Conservation (phyloP, 2,797 vertebrate genomes). For the Oryzias sinensis region DNA sequence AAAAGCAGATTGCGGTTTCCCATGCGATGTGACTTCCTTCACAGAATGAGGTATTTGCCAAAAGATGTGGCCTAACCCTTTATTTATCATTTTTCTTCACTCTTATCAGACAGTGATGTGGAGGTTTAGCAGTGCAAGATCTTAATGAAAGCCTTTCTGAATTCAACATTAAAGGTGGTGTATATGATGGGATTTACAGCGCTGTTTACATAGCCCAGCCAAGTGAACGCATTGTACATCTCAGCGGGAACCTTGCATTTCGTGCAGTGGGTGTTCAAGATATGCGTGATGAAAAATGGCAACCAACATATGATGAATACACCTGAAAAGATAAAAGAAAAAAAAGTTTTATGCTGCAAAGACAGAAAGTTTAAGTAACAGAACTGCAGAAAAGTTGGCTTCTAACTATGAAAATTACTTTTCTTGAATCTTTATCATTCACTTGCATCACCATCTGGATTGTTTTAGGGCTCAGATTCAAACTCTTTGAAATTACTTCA, state of each 20-base stretch:
- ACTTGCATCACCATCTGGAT: conserved; percentile 46
- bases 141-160: conserved; percentile 98
- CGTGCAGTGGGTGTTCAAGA: conserved; percentile 95
- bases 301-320: conserved; percentile 99
- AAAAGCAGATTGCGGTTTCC: conserved; percentile 35
- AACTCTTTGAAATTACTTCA: conserved; percentile 5
- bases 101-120: conserved; percentile 31
- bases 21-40: conserved; percentile 48
- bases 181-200: conserved; percentile 99
- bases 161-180: conserved; percentile 98
- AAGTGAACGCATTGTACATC: conserved; percentile 96
- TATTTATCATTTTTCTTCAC: conserved; percentile 35
- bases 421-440: conserved; percentile 1
- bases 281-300: conserved; percentile 98
- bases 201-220: conserved; percentile 98
- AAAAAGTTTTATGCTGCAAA: conserved; percentile 20
- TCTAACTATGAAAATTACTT: conserved; percentile 12
- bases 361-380: not conserved
- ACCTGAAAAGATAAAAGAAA: conserved; percentile 74
- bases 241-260: conserved; percentile 89
- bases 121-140: conserved; percentile 90
- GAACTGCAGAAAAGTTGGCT: not conserved
- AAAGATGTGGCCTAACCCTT: conserved; percentile 33
- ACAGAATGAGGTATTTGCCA: conserved; percentile 70
- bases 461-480: conserved; percentile 25